phyloP scores from a whole-genome alignment of 2,113 vertebrate species.

The Mesembrinibis cayennensis region DNA sequence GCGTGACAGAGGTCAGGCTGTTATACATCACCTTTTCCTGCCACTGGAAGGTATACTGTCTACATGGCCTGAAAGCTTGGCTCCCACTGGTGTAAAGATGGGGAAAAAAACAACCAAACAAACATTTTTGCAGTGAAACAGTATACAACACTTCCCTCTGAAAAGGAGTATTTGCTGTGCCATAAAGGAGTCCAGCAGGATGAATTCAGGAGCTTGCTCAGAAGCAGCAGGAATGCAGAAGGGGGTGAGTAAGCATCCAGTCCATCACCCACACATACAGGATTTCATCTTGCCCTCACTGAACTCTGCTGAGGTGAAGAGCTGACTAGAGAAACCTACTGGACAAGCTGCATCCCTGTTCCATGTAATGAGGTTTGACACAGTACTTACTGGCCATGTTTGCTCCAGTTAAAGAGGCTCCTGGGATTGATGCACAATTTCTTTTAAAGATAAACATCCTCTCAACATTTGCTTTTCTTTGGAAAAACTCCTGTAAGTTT shows the following conservation, averaged over 20 bases:
- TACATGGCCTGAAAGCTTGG: neutral
- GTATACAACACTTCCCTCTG: neutral
- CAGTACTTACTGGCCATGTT: neutral
- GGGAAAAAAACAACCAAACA: too few relatives aligned
- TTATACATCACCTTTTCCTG: neutral
- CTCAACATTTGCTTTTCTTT: neutral
- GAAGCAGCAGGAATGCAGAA: neutral
- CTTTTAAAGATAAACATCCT: neutral
- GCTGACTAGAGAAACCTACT: neutral
- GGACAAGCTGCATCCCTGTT: neutral
- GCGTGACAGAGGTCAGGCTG: neutral
- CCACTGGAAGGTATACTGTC: neutral
- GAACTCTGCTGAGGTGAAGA: neutral
- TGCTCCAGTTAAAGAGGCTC: neutral
- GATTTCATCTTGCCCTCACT: neutral
- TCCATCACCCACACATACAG: neutral
- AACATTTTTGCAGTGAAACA: neutral
- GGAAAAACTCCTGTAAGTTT: neutral
- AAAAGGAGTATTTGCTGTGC: neutral
- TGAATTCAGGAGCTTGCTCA: neutral
- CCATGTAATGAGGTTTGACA: neutral
- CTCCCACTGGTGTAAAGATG: rapidly evolving
- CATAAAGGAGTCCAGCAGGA: neutral
- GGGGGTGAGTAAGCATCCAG: neutral
- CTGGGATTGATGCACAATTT: neutral